phyloP scores from a whole-genome alignment of 2,888 invertebrate genomes.

The Cordilura impudica region DNA sequence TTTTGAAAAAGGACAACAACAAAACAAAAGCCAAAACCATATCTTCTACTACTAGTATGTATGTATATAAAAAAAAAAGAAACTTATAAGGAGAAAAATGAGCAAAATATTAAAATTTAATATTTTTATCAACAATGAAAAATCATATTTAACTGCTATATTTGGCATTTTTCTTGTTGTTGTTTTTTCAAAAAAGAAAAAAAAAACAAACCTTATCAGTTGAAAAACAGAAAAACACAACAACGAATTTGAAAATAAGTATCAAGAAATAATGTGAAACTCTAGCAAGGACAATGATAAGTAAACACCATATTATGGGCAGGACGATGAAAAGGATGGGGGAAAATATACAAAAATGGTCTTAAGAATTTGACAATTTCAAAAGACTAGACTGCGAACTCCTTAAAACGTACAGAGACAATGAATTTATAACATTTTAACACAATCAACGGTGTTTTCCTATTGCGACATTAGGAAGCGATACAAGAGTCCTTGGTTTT shows the following conservation, averaged over 20 bases:
- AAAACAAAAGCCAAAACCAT: slow-evolving; percentile 45
- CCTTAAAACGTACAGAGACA: background rate
- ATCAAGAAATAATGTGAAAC: background rate
- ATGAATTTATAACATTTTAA: slow-evolving; percentile 15
- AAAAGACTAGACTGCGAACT: background rate
- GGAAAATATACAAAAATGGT: background rate
- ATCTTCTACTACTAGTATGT: slow-evolving; percentile 5
- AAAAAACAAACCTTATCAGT: slow-evolving; percentile 48
- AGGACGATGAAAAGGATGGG: slow-evolving; percentile 32
- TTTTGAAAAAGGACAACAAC: slow-evolving; percentile 40
- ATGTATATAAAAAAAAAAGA: slow-evolving; percentile 2
- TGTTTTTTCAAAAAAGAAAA: background rate
- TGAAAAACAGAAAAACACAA: slow-evolving; percentile 48
- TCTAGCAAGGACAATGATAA: slow-evolving; percentile 48
- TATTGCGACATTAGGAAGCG: background rate
- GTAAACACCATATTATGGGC: slow-evolving; percentile 37
- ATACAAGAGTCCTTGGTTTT: too few species aligned
- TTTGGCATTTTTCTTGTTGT: slow-evolving; percentile 8
- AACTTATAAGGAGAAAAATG: slow-evolving; percentile 40
- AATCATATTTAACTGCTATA: slow-evolving; percentile 60
- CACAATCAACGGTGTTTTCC: slow-evolving; percentile 2
- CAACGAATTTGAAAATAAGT: background rate
- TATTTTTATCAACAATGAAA: slow-evolving; percentile 61
- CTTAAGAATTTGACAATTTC: background rate
- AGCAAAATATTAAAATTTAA: slow-evolving; percentile 63